Percentiles rank a stretch among this genome's conserved stretches.
Evolutionary conservation across 2,113 vertebrate species (phyloP).

Genomic region (Heterotis niloticus): DNA sequence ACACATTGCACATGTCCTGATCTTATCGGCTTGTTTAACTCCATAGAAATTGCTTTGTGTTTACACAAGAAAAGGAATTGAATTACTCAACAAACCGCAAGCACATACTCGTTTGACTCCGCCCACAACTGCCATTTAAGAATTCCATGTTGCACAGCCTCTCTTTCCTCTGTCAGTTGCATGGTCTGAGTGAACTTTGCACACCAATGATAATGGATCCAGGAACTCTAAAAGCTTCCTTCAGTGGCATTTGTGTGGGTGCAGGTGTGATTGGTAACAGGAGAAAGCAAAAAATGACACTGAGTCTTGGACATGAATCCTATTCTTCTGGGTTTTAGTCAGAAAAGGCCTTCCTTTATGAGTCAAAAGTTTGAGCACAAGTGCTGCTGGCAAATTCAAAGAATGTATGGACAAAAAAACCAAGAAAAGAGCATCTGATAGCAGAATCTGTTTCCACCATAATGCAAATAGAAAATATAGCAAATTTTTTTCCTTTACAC

Average conservation of each 20-base stretch:
- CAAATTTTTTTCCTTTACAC: too few relatives aligned
- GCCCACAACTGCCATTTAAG: slow-evolving; percentile 33
- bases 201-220: slow-evolving; percentile 6
- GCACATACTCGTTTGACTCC: slow-evolving; percentile 29
- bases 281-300: neutral
- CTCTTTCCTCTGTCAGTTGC: neutral
- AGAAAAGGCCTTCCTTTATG: neutral
- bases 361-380: neutral
- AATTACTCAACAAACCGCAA: slow-evolving; percentile 35
- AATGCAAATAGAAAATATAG: too few relatives aligned
- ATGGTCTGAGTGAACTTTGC: neutral
- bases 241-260: neutral
- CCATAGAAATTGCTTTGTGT: slow-evolving; percentile 41
- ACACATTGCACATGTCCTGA: slow-evolving; percentile 12
- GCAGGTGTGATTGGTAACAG: neutral
- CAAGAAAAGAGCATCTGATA: too few relatives aligned
- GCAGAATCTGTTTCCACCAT: too few relatives aligned
- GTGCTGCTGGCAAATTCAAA: too few relatives aligned
- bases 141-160: slow-evolving; percentile 2
- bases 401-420: too few relatives aligned
- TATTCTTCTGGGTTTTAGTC: neutral
- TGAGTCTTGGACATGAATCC: neutral
- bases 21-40: slow-evolving; percentile 34
- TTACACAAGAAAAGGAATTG: slow-evolving; percentile 34
- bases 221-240: neutral